Evolutionary conservation across 2,797 vertebrate genomes (phyloP).

Genomic region (Scolopax bukidnonensis): DNA sequence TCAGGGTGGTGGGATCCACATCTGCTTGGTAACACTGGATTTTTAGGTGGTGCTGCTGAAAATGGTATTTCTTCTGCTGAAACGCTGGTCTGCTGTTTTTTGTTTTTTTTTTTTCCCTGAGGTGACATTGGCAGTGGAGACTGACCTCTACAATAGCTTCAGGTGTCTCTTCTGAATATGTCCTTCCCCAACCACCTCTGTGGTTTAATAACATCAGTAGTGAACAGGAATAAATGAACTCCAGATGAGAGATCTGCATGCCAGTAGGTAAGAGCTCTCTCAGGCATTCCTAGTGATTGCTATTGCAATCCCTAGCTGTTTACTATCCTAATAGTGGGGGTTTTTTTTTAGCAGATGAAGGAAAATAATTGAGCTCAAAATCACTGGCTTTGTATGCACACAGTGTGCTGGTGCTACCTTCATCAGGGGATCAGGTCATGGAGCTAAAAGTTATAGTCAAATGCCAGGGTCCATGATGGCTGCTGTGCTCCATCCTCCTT

Average conservation of each 20-base stretch:
- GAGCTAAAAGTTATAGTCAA: neutral
- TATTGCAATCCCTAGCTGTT: neutral
- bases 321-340: neutral
- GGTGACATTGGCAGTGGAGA: neutral
- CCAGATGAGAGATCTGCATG: constrained; percentile 27
- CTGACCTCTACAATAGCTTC: neutral
- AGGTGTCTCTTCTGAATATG: neutral
- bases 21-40: neutral
- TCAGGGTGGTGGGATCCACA: neutral
- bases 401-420: neutral
- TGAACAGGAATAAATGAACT: neutral
- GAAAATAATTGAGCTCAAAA: neutral
- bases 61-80: neutral
- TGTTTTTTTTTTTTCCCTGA: neutral
- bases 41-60: neutral
- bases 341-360: constrained; percentile 8
- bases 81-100: neutral
- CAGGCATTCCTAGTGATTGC: neutral
- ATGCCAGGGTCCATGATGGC: neutral
- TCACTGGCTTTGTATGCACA: neutral
- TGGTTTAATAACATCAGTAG: neutral
- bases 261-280: neutral
- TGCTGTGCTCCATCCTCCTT: neutral
- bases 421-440: neutral
- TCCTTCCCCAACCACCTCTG: neutral